phyloP scores from a whole-genome alignment of 2,113 vertebrate species.

The Sylvietta virens region DNA sequence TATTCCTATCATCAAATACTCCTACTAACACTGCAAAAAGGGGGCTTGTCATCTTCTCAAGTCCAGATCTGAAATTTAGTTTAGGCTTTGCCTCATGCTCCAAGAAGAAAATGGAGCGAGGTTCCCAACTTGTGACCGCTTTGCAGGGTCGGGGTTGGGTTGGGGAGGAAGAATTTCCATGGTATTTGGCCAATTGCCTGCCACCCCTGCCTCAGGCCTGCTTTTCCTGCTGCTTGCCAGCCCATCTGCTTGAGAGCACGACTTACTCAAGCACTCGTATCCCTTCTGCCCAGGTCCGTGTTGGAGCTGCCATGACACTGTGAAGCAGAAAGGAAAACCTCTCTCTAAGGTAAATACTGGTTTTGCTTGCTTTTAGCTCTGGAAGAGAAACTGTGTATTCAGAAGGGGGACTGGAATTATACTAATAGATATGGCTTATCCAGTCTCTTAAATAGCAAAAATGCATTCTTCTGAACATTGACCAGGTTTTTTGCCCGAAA shows the following conservation, averaged over 20 bases:
- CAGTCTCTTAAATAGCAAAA: not conserved
- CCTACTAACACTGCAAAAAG: not conserved
- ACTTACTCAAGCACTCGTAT: rapidly evolving
- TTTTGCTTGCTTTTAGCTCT: not conserved
- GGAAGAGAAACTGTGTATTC: not conserved
- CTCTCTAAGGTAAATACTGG: not conserved
- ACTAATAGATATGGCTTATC: not conserved
- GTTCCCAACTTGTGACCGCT: not conserved
- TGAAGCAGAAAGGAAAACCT: not conserved
- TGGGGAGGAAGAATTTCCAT: not conserved
- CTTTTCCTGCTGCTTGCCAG: not conserved
- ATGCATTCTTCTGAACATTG: not conserved
- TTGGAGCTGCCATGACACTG: not conserved
- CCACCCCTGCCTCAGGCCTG: not conserved
- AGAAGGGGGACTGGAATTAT: not conserved
- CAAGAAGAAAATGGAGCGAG: not conserved
- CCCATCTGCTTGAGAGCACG: not conserved
- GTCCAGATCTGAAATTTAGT: not conserved
- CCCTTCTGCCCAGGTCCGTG: not conserved
- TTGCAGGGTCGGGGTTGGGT: not conserved
- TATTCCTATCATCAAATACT: not conserved
- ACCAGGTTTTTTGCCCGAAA: not conserved
- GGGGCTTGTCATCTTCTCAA: not conserved
- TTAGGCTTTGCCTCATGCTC: not conserved
- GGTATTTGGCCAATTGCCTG: not conserved